Evolutionary conservation across 2,888 invertebrate species (phyloP), one percentile per base, ranked within the genome.

Genomic region (Calameuta idolon): DNA sequence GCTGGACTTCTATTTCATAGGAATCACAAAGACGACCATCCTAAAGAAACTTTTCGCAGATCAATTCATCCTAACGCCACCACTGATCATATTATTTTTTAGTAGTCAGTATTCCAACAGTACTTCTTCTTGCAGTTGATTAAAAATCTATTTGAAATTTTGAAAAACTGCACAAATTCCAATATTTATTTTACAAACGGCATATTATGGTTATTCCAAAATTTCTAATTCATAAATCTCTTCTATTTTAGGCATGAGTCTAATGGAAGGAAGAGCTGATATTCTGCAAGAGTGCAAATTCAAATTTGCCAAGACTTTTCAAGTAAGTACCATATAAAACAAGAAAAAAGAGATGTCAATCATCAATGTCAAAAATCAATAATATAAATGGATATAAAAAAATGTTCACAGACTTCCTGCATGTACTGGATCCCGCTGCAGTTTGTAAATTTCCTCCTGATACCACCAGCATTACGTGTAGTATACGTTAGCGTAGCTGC

Each of bases 391-490:
- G 23, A 23, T 55, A 55, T 55, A 23, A 37, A 23, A 23, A 55
- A 55, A 23, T 55, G 55, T 74, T 95, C 95, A 87, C 81, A 94
- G 89, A 94, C 95, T 0, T 97, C 96, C 82, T 97, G 97, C 87
- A 91, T 94, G 76, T 97, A 97, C 90, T 97, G 97, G 97, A 89
- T 97, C 69, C 97, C 97, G 0, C 95, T 94, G 0, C 97, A 97
- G 91, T 93, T 95, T 0, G 89, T 97, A 40, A 97, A 97, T 91
- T 97, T 97, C 91, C 89, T 93, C 73, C 90, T 96, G 76, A 90
- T 97, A 75, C 95, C 97, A 0, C 94, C 96, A 0, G 92, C 94
- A 76, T 94, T 95, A 79, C 93, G 97, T 30, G 96, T 97, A 0
- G 94, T 95, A 1, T 97, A 96, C 87, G 96, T 97, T 35, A 96